Base-by-base conservation (phyloP, 2,888 invertebrate species). In the Torymus aiolomorphi region DNA sequence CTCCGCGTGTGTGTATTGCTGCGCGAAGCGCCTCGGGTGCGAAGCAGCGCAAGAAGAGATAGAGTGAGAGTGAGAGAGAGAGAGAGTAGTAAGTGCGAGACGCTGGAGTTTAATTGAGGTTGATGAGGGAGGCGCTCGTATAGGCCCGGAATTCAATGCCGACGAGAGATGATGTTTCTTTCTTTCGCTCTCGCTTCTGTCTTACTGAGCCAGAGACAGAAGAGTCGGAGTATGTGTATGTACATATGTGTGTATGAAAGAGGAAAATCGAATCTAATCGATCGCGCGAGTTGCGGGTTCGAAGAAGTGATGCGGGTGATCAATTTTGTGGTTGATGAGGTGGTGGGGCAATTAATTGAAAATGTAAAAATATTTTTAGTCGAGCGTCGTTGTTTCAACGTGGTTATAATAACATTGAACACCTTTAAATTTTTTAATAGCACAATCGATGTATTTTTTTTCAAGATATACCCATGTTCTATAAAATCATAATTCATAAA, bases 81-180 rank as follows among this genome's bases (percentile, higher is more conserved):
- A 61, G 87, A 87, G 87, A 87, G 88, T 61, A 42, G 24, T 85
- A 88, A 88, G 87, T 86, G 87, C 88, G 89, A 88, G 88, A 88
- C 88, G 86, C 88, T 88, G 86, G 86, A 89, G 89, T 89, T 90
- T 90, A 90, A 90, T 90, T 90, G 90, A 90, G 89, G 90, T 89
- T 90, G 90, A 90, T 90, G 90, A 90, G 89, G 89, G 90, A 89
- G 90, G 88, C 89, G 88, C 85, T 88, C 89, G 90, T 88, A 90
- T 89, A 89, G 90, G 89, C 88, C 88, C 88, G 89, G 89, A 90
- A 90, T 89, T 89, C 90, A 89, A 88, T 89, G 89, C 86, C 87
- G 87, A 86, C 42, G 88, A 70, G 72, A 78, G 16, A 74, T 87
- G 88, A 87, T 88, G 88, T 87, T 87, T 87, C 87, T 87, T 86